Conservation (phyloP, 1,140 invertebrate genomes). For the Bombus fervidus region DNA sequence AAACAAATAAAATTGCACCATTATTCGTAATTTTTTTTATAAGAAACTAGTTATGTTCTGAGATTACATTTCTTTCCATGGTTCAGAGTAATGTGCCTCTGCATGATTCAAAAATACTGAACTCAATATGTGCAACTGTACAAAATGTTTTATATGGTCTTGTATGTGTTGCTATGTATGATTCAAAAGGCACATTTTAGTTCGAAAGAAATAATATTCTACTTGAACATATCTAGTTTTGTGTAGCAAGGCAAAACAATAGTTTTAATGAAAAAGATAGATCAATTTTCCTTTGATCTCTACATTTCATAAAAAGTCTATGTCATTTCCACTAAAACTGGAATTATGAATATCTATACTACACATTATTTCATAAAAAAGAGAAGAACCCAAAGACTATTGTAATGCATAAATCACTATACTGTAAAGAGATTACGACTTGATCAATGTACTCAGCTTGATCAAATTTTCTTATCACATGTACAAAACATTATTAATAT, state of each 20-base stretch:
- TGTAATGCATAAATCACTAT: conserved; percentile 62
- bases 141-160: conserved; percentile 27
- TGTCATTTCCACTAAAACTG: conserved; percentile 81
- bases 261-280: conserved; percentile 69
- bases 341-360: conserved; percentile 77
- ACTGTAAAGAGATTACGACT: conserved; percentile 47
- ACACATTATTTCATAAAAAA: conserved; percentile 77
- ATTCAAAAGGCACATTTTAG: conserved; percentile 47
- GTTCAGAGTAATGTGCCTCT: conserved; percentile 42
- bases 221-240: conserved; percentile 71
- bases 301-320: conserved; percentile 73
- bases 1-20: conserved; percentile 72
- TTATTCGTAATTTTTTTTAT: conserved; percentile 59
- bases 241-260: conserved; percentile 72
- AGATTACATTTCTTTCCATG: conserved; percentile 63
- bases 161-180: conserved; percentile 38
- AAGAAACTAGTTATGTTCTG: conserved; percentile 72
- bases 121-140: conserved; percentile 8
- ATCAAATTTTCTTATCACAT: conserved; percentile 39
- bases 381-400: conserved; percentile 72
- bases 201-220: conserved; percentile 57
- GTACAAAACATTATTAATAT: conserved; percentile 15
- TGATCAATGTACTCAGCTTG: conserved; percentile 50
- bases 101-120: conserved; percentile 25
- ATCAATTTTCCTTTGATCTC: conserved; percentile 63